Conservation (phyloP, 2,797 vertebrate species). For the Chiloscyllium punctatum region DNA sequence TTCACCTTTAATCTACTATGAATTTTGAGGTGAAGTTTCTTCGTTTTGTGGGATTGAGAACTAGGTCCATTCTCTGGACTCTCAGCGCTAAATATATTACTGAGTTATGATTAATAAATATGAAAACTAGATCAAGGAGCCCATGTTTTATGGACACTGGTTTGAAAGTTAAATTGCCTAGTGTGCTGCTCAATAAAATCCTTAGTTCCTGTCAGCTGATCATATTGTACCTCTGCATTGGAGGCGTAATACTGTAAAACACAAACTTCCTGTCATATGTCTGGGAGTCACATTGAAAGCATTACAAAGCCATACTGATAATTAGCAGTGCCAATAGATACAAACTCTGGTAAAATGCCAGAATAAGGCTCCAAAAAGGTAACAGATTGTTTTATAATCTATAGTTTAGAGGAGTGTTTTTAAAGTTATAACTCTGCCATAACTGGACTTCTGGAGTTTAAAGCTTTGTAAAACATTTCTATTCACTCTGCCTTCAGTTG, state of each 20-base stretch:
- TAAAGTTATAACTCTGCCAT: background rate
- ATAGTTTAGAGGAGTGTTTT: background rate
- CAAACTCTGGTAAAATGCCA: background rate
- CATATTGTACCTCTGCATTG: background rate
- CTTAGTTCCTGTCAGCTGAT: background rate
- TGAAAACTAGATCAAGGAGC: background rate
- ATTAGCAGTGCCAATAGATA: background rate
- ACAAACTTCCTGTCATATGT: slow-evolving; percentile 6
- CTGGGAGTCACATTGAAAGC: slow-evolving; percentile 3
- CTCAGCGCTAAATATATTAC: background rate
- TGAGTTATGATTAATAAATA: background rate
- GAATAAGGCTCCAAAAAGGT: background rate
- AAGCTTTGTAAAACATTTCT: background rate
- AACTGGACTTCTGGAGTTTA: background rate
- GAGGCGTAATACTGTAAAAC: slow-evolving; percentile 17
- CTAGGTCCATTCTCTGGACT: background rate
- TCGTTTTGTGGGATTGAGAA: background rate
- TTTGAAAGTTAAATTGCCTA: background rate
- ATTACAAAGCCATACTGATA: background rate
- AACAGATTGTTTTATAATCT: background rate
- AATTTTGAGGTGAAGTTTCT: background rate
- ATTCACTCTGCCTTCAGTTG: background rate
- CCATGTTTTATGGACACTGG: background rate
- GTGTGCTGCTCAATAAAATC: background rate
- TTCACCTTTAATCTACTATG: background rate